Conservation (phyloP, 2,113 vertebrate genomes). For the Bambusicola thoracicus region DNA sequence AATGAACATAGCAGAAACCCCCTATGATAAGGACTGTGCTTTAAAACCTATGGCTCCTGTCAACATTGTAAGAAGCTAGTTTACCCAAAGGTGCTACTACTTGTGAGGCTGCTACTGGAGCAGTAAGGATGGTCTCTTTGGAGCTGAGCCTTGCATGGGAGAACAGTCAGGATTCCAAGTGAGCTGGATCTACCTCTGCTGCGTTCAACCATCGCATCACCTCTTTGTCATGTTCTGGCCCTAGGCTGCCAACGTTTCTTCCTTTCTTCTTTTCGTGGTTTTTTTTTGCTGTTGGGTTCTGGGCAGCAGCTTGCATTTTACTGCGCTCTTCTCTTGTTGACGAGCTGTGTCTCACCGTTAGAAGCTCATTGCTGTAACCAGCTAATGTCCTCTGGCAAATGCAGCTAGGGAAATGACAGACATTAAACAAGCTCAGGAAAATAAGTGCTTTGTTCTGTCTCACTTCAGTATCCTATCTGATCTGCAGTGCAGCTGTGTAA, state of each 20-base stretch:
- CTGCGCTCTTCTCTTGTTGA: neutral
- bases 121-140: no score
- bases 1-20: no score
- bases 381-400: neutral
- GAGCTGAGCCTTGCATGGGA: no score
- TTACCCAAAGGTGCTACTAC: no score
- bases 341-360: neutral
- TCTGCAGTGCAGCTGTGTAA: neutral
- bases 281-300: neutral
- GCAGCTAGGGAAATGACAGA: neutral
- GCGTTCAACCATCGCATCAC: neutral
- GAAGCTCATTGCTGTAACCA: neutral
- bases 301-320: neutral
- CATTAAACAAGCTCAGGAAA: neutral
- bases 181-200: no score
- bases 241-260: neutral
- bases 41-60: no score
- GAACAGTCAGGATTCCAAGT: no score
- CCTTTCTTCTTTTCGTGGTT: neutral
- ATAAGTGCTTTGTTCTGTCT: neutral
- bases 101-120: no score
- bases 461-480: neutral
- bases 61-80: no score
- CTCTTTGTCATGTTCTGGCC: neutral
- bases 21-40: no score